Base-by-base conservation (phyloP, 1,140 invertebrate species). In the Myzus persicae region DNA sequence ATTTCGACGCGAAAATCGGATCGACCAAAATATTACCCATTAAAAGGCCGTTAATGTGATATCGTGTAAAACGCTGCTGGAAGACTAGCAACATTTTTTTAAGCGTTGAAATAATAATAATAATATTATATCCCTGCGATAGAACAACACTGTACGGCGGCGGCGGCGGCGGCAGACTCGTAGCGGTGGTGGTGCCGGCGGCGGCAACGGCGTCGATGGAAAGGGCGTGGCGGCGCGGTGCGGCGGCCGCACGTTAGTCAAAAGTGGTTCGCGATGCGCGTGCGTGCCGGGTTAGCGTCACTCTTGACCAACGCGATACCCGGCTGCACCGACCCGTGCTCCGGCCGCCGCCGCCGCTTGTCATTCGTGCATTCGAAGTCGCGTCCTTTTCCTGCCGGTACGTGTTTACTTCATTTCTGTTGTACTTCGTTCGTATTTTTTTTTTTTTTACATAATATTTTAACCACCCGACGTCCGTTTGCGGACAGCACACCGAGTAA, bases 301-400 rank as follows among this genome's bases (percentile, higher is more conserved):
- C 91, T 93, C 81, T 93, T 93, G 91, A 93, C 91, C 76, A 93
- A 93, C 91, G 81, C 91, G 91, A 85, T 93, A 93, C 91, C 91
- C 91, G 91, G 91, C 91, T 93, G 91, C 91, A 93, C 38, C 81
- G 40, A 93, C 76, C 91, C 81, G 91, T 92, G 81, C 91, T 38
- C 91, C 67, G 42, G 67, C 54, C n/a, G 81, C 81, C 81, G 89
- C 91, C 42, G 44, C n/a, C 4, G 76, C 20, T 76, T 22, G 91
- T 93, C 91, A 93, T 93, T 93, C 91, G 91, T 85, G 91, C 76
- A 93, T 93, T 93, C 46, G 91, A 93, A 93, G 44, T 93, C 81
- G 91, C 91, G 91, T 93, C 46, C n/a, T 82, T 93, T 82, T 93
- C 40, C 46, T 85, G 46, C 26, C 81, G 91, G 91, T 93, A 93